Evolutionary conservation across 2,888 invertebrate genomes (phyloP), one percentile per base, ranked within the genome.

Genomic region (Phyllotreta cruciferae): DNA sequence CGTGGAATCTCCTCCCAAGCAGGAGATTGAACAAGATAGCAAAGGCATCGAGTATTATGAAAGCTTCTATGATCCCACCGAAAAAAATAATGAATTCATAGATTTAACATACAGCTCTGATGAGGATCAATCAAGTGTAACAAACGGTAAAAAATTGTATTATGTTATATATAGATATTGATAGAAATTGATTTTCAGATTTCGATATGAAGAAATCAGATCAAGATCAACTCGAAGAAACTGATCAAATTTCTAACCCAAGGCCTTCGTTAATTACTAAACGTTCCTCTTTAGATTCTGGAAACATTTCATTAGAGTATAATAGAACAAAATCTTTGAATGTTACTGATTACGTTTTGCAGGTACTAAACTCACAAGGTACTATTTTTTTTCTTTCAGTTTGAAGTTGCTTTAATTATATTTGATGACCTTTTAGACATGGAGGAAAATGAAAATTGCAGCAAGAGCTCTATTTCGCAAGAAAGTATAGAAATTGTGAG

Each of bases 401-500:
- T 11, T 56, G 24, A 24, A n/a, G n/a, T n/a, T n/a, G n/a, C n/a
- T 0, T 34, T 8, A 1, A 3, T 13, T 60, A 37, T 7, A 42
- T 10, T 45, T 13, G 8, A 24, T 6, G 10, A 11, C 39, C 35
- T 11, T 47, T 34, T 50, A 39, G 14, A 7, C 8, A 36, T 35
- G 50, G 34, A 36, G 11, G 36, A 41, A 24, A 42, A n/a, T 41
- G 10, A 24, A 60, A 37, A 60, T 60, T 13, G 3, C 37, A 68
- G 66, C 54, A 69, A 68, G 57, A 50, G 39, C 11, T 69, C 70
- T 6, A 63, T 55, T 47, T 70, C 70, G 39, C 67, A 71, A 66
- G 73, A 71, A 55, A 73, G 72, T 49, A 75, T 77, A 42, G 75
- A 79, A 64, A 79, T 85, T 63, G 11, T 52, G n/a, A 84, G 84